phyloP scores from a whole-genome alignment of 2,113 vertebrate species.

The Mustelus asterias region DNA sequence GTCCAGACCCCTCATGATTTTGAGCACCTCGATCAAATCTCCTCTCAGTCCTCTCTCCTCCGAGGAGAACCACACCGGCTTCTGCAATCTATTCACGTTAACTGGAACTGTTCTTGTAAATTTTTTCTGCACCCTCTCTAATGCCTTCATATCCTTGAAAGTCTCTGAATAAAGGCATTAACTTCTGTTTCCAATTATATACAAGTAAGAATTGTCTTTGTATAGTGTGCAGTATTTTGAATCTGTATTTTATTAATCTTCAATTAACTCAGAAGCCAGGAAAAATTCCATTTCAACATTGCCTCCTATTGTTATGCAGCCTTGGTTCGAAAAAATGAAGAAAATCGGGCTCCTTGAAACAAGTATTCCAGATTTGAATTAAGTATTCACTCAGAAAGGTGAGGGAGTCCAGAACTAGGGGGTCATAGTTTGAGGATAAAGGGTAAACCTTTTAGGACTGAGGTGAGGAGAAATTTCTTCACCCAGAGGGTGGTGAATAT shows the following conservation, averaged over 20 bases:
- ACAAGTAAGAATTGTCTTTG: not conserved
- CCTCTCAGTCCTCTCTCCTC: not conserved
- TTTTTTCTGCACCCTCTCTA: not conserved
- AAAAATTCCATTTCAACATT: not conserved
- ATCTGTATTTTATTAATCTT: conserved; percentile 10
- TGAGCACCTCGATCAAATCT: not conserved
- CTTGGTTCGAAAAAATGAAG: not conserved
- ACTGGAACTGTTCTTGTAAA: not conserved
- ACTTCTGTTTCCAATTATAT: not conserved
- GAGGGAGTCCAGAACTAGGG: too few species aligned
- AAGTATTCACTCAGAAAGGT: too few species aligned
- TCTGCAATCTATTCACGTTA: too few species aligned
- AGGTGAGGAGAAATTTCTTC: too few species aligned
- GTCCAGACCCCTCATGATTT: not conserved
- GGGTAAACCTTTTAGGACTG: too few species aligned
- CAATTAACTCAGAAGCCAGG: not conserved
- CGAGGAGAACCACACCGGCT: not conserved
- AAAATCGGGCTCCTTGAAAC: not conserved
- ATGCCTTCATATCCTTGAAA: not conserved
- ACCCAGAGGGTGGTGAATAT: too few species aligned
- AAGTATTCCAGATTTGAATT: not conserved
- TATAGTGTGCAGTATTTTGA: not conserved
- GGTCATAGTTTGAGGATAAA: too few species aligned
- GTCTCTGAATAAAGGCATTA: not conserved
- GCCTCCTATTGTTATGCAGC: not conserved